Base-by-base conservation (phyloP, 2,888 invertebrate genomes). In the Caenorhabditis panamensis region DNA sequence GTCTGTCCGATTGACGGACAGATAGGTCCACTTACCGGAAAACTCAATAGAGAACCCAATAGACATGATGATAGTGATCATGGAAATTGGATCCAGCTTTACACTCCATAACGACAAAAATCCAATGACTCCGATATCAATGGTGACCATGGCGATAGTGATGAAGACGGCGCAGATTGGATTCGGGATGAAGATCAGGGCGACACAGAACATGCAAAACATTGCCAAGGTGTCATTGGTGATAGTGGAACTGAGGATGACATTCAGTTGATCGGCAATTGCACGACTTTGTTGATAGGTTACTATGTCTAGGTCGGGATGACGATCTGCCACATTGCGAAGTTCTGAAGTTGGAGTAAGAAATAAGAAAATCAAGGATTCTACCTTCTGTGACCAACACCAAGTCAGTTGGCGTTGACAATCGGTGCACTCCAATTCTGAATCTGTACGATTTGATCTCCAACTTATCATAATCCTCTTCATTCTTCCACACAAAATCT, bases 81-180 rank as follows among this genome's bases (percentile, higher is more conserved):
- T 96, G 0, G 96, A 96, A 88, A 97, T 96, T 0, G 90, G 89
- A 71, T 91, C 91, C 66, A 97, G 93, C 90, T 96, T 96, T 5
- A 97, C 96, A 87, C 94, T 94, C 97, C 97, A 97, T 24, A 96
- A 92, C 0, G 96, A 95, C 95, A 97, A 96, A 92, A 96, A 96
- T 2, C 97, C 97, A 1, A 96, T 95, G 0, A 97, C 96, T 1
- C 96, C 90, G 22, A 90, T 68, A 72, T 90, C 90, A 62, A 90
- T 90, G 4, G 88, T 96, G 72, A 96, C 94, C 79, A 97, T 96
- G 88, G 96, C 96, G 90, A 96, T 95, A 0, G 89, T 86, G 0
- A 97, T 96, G 96, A 96, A 97, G 11, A 97, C 92, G 0, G 96
- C 95, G 91, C 96, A 96, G n/a, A 96, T 92, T 4, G 96, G 93